Evolutionary conservation across 2,888 invertebrate genomes (phyloP).

Genomic region (Thalpophila matura): DNA sequence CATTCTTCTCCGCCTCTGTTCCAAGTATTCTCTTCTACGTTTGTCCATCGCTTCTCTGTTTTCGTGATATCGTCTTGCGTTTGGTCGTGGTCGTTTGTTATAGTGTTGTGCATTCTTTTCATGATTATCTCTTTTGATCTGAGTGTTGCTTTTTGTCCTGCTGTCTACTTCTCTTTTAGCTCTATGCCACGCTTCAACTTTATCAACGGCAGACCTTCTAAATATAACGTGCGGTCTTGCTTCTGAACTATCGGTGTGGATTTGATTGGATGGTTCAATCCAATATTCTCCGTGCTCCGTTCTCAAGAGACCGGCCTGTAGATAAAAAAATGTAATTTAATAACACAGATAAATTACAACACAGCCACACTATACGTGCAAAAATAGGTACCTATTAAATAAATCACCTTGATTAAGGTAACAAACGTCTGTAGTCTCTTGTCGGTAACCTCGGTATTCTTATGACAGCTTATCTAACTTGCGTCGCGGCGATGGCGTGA

Average conservation of each 20-base stretch:
- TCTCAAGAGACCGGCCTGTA: slow-evolving; percentile 93
- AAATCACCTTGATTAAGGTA: slow-evolving; percentile 58
- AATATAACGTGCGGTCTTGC: slow-evolving; percentile 93
- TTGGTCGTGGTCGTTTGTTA: slow-evolving; percentile 78
- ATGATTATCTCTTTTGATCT: slow-evolving; percentile 85
- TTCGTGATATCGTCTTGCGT: slow-evolving; percentile 86
- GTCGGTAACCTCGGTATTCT: slow-evolving; percentile 48
- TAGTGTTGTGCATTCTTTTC: slow-evolving; percentile 85
- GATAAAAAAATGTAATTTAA: slow-evolving; percentile 59
- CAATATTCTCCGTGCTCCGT: slow-evolving; percentile 93
- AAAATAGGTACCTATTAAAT: slow-evolving; percentile 45
- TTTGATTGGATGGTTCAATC: slow-evolving; percentile 93
- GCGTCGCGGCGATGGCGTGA: slow-evolving; percentile 54
- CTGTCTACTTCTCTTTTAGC: slow-evolving; percentile 76
- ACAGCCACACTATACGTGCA: slow-evolving; percentile 26
- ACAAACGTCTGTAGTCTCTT: slow-evolving; percentile 50
- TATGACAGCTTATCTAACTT: slow-evolving; percentile 55
- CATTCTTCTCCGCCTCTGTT: slow-evolving; percentile 78
- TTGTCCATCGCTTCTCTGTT: slow-evolving; percentile 92
- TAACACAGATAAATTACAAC: slow-evolving; percentile 44
- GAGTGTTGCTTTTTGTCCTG: slow-evolving; percentile 61
- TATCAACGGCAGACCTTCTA: slow-evolving; percentile 92
- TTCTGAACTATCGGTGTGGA: slow-evolving; percentile 75
- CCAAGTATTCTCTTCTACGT: slow-evolving; percentile 80
- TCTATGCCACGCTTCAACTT: slow-evolving; percentile 83